These are phyloP conservation scores for Drosophila nigritarsus DNA, from an alignment of 2,888 invertebrate species.

Conservation along the genomic window DNA sequence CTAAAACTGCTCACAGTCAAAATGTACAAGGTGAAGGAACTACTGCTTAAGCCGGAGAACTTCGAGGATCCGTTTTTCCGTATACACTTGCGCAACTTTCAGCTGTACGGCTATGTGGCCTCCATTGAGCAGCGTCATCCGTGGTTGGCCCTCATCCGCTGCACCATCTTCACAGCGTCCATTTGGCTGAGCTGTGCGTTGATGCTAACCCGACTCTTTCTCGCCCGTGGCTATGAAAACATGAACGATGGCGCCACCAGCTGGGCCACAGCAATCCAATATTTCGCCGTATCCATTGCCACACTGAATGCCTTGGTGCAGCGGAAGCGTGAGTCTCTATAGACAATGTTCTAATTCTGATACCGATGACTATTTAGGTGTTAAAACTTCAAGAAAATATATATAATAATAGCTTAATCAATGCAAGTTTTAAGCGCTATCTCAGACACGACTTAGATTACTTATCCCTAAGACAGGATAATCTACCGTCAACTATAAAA, in stretches of 20 bases:
- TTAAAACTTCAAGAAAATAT: neutral
- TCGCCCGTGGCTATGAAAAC: conserved; percentile 52
- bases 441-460: neutral
- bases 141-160: conserved; percentile 52
- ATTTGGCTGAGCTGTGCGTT: conserved; percentile 64
- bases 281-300: conserved; percentile 70
- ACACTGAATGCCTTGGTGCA: conserved; percentile 69
- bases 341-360: neutral
- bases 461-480: neutral
- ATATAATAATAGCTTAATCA: neutral
- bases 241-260: conserved; percentile 65
- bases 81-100: conserved; percentile 65
- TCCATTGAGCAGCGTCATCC: conserved; percentile 55
- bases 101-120: conserved; percentile 66
- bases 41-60: conserved; percentile 47
- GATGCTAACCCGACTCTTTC: conserved; percentile 47
- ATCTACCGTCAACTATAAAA: accelerated
- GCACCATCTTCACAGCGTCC: conserved; percentile 69
- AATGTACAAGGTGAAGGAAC: conserved; percentile 60
- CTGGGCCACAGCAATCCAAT: conserved; percentile 73
- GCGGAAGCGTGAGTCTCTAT: conserved; percentile 58
- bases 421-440: neutral
- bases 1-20: conserved; percentile 13
- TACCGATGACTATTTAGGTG: neutral
- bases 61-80: conserved; percentile 69